Base-by-base conservation (phyloP, 2,888 invertebrate species). In the Ornithoptera alexandrae region DNA sequence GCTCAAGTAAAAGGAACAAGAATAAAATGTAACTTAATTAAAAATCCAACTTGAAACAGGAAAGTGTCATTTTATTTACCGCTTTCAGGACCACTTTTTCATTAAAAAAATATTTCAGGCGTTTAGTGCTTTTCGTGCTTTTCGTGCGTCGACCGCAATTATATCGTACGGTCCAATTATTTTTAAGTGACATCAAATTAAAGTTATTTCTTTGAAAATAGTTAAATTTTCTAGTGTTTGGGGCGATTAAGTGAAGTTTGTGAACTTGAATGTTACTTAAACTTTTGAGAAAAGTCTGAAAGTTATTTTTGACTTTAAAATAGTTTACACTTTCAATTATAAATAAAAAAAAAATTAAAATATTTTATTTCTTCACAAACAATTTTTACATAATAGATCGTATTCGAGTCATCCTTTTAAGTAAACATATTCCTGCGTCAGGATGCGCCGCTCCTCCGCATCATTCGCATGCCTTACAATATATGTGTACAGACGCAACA, bases 181-280 rank as follows among this genome's bases (percentile, higher is more conserved):
- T 64, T 64, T 68, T 68, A 60, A 68, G 68, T 60, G 64, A 64
- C 64, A 53, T 64, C 63, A 68, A 60, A 60, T 64, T 64, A 68
- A 68, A 60, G 60, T 39, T 8, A 30, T 59, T 53, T 68, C 64
- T 68, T 63, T 63, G 46, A 39, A 64, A 53, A 56, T 56, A 20
- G 10, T 42, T 2, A 46, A 46, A 46, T 17, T 46, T 15, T 12
- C 12, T 15, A 46, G 15, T 12, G 12, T 46, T 12, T 46, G 46
- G 0, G 46, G 15, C 46, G 10, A 15, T 46, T 46, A 46, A 46
- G 46, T 46, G 46, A 46, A 2, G 15, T 46, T 46, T 46, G 30
- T 30, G 20, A 20, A 20, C 15, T 56, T 20, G 10, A 56, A 6
- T 3, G n/a, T 56, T 56, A 4, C 2, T 56, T 8, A 56, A 8